Evolutionary conservation across 2,888 invertebrate species (phyloP).

Genomic region (Lasiommata megera): DNA sequence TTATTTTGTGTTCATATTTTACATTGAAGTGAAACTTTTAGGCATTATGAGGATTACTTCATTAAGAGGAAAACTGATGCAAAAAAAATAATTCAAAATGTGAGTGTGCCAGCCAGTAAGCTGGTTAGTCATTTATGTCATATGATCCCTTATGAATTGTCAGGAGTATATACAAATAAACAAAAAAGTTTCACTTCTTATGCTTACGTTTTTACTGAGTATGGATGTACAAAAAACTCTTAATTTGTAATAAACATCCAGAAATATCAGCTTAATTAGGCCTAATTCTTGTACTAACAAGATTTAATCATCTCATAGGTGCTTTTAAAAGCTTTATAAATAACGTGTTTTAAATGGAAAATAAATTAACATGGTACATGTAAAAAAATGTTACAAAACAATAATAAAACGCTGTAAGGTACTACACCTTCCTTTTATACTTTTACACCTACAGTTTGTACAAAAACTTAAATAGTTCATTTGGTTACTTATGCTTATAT

Average conservation of each 20-base stretch:
- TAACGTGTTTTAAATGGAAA: not conserved
- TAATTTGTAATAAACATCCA: not conserved
- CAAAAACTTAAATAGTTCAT: slow-evolving; percentile 15
- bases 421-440: not conserved
- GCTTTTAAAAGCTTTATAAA: not conserved
- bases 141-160: not conserved
- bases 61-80: too few species aligned
- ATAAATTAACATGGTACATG: not conserved
- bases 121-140: too few species aligned
- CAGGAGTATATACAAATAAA: not conserved
- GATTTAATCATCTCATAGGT: not conserved
- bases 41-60: too few species aligned
- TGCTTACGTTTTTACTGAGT: not conserved
- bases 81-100: too few species aligned
- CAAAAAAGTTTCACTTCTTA: not conserved
- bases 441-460: not conserved
- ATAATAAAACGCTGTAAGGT: not conserved
- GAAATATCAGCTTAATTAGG: slow-evolving; percentile 7
- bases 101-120: too few species aligned
- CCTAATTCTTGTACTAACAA: not conserved
- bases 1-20: not conserved
- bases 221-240: not conserved
- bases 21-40: not conserved
- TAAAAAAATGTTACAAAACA: slow-evolving; percentile 1
- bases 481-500: slow-evolving; percentile 26